Percentiles rank a stretch among this genome's conserved stretches.
Evolutionary conservation across 2,113 vertebrate genomes (phyloP).

Genomic region (Zapornia atra): DNA sequence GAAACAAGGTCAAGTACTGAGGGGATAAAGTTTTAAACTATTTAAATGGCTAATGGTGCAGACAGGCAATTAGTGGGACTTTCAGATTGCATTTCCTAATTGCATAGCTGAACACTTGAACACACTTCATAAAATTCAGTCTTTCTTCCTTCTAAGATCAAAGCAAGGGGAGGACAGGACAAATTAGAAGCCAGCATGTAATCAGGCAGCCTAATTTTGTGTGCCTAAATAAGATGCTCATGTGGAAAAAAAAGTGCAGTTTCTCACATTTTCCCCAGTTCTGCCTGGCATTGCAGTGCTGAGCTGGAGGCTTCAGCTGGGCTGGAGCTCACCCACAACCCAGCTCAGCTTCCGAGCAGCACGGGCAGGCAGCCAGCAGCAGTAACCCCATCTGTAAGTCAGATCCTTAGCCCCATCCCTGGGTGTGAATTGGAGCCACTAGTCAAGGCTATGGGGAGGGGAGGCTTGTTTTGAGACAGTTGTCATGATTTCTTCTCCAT

Average conservation of each 20-base stretch:
- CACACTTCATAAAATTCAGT: neutral
- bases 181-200: neutral
- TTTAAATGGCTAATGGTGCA: conserved; percentile 7
- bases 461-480: neutral
- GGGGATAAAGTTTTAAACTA: neutral
- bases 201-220: neutral
- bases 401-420: neutral
- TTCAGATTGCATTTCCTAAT: conserved; percentile 8
- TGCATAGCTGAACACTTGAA: neutral
- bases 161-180: neutral
- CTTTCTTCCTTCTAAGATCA: neutral
- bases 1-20: neutral
- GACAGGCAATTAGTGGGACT: neutral
- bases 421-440: neutral
- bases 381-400: neutral
- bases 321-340: neutral
- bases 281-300: neutral
- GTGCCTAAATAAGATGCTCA: neutral
- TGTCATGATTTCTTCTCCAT: neutral
- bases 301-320: neutral
- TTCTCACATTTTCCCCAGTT: neutral
- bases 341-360: neutral
- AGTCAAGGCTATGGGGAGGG: neutral
- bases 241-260: neutral
- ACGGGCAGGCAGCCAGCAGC: fast-evolving